Evolutionary conservation across 2,888 invertebrate species (phyloP), one percentile per base, ranked within the genome.

Genomic region (Asteroscopus sphinx): DNA sequence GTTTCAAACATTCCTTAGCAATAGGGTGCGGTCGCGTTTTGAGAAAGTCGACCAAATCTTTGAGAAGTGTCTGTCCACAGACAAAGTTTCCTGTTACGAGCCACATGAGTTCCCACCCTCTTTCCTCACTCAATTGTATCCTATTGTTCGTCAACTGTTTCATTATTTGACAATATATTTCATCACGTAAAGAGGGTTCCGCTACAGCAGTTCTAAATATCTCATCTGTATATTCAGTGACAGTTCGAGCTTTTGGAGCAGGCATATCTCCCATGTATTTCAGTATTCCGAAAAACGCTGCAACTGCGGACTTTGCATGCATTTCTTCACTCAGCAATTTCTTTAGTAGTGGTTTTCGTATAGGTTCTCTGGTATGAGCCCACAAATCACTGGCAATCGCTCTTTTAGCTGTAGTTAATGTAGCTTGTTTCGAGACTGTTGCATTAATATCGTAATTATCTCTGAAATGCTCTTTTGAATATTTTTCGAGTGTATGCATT

Each of bases 81-180:
- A 96, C 95, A 90, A 98, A 98, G 40, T 98, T 94, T 0, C 98
- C 99, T 0, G 98, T 97, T 3, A 96, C 96, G 55, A 99, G 92
- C 97, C 99, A 99, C 96, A 99, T 96, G 61, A 99, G 89, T 86
- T 99, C 98, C 99, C 99, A 99, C 0, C 98, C 99, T 56, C 97
- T 95, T 86, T 98, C 98, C 87, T 98, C 98, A 82, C 98, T 98
- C 46, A 96, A 89, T 48, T 96, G 95, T 82, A 97, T 97, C 67
- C 96, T 95, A 87, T 99, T 99, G 73, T 97, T 97, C 0, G 98
- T 99, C 64, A 99, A 89, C 87, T 99, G 99, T 82, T 98, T 97
- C 96, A 99, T 97, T 61, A 99, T 95, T 89, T 99, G 99, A 83
- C 99, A 99, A 82, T 97, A 99, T 25, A 98, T 94, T 91, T 99